A percentile compares a stretch with the other conserved stretches of the same genome.
phyloP scores from a whole-genome alignment of 2,888 invertebrate species.

The Oxytorus armatus region DNA sequence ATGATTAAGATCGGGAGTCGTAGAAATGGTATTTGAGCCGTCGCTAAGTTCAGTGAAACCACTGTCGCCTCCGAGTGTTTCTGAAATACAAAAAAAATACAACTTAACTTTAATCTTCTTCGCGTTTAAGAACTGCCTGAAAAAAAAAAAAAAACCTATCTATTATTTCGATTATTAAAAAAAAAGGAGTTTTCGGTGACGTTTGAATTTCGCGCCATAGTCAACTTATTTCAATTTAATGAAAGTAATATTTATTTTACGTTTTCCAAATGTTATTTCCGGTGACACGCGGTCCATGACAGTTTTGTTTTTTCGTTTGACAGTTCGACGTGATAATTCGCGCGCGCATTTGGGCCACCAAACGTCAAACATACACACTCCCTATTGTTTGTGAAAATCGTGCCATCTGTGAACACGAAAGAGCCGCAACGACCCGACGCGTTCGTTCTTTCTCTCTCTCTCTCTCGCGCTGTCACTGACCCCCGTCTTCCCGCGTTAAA shows the following conservation, averaged over 20 bases:
- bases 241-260: neutral
- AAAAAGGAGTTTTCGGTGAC: neutral
- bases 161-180: too few relatives aligned
- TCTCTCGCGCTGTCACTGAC: slow-evolving; percentile 74
- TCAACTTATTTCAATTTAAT: neutral
- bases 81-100: slow-evolving; percentile 69
- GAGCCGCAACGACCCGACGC: slow-evolving; percentile 56
- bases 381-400: slow-evolving; percentile 73
- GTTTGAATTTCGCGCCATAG: slow-evolving; percentile 14
- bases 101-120: slow-evolving; percentile 1
- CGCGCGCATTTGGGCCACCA: slow-evolving; percentile 68
- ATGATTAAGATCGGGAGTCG: slow-evolving; percentile 77
- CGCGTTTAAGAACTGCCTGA: too few relatives aligned
- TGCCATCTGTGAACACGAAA: slow-evolving; percentile 81
- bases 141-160: too few relatives aligned
- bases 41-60: slow-evolving; percentile 81
- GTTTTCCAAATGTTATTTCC: neutral
- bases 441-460: slow-evolving; percentile 34
- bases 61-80: slow-evolving; percentile 80
- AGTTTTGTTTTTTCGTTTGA: slow-evolving; percentile 38
- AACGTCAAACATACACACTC: slow-evolving; percentile 72
- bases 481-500: slow-evolving; percentile 75
- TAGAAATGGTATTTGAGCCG: slow-evolving; percentile 79
- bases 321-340: slow-evolving; percentile 38
- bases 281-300: slow-evolving; percentile 30